Conservation (phyloP, 2,888 invertebrate genomes). For the Drosophila anceps region DNA sequence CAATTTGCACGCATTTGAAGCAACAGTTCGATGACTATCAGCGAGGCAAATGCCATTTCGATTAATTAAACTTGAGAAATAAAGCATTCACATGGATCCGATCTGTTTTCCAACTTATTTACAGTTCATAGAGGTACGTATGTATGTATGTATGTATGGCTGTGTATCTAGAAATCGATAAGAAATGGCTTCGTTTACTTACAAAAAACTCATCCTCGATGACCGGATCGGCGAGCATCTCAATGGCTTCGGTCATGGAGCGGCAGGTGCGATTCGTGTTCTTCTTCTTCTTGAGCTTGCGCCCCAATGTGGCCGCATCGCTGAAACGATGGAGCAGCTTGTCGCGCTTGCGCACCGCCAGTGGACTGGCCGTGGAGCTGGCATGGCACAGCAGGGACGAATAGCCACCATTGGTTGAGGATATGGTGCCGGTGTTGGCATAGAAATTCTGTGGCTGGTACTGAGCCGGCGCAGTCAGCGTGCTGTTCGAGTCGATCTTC, state of each 20-base stretch:
- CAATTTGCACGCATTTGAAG: constrained; percentile 3
- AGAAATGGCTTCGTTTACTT: constrained; percentile 74
- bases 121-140: neutral
- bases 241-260: constrained; percentile 85
- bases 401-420: constrained; percentile 63
- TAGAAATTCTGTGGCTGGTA: constrained; percentile 83
- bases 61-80: constrained; percentile 24
- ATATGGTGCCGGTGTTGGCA: constrained; percentile 78
- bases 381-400: constrained; percentile 82
- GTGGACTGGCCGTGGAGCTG: constrained; percentile 83
- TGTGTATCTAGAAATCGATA: constrained; percentile 24
- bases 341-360: constrained; percentile 84
- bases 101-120: constrained; percentile 11
- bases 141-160: constrained; percentile 1
- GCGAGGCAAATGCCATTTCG: constrained; percentile 14
- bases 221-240: constrained; percentile 85
- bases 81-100: constrained; percentile 24
- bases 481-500: constrained; percentile 82
- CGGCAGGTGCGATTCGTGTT: constrained; percentile 84
- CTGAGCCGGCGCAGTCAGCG: constrained; percentile 77
- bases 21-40: constrained; percentile 8
- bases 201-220: constrained; percentile 85
- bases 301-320: constrained; percentile 85
- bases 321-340: constrained; percentile 85
- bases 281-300: constrained; percentile 85